These are phyloP conservation scores for Cephus runcator DNA, from an alignment of 2,888 invertebrate genomes.

Conservation along the genomic window DNA sequence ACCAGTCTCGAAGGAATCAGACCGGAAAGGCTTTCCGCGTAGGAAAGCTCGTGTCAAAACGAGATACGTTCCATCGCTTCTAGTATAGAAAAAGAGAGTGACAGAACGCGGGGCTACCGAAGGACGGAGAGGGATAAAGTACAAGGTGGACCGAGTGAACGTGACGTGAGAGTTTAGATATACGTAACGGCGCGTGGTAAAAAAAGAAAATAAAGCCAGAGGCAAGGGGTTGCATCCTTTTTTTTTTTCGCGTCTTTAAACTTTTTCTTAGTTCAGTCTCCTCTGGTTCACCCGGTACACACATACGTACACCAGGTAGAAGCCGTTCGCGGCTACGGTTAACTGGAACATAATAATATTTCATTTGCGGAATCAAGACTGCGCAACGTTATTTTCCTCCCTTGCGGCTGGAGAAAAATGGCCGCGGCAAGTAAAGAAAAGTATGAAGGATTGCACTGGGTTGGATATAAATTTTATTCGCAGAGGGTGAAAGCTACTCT, in stretches of 20 bases:
- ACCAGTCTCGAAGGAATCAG: background rate
- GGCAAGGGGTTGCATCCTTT: background rate
- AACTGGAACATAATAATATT: constrained; percentile 42
- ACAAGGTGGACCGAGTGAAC: background rate
- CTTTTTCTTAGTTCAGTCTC: background rate
- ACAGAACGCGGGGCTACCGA: background rate
- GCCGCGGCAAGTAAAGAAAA: background rate
- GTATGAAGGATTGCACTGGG: background rate
- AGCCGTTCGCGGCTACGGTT: background rate
- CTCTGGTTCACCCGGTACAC: background rate
- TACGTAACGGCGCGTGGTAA: constrained; percentile 25
- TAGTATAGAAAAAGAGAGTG: background rate
- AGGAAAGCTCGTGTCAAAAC: background rate
- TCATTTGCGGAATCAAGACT: constrained; percentile 47
- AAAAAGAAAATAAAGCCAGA: background rate
- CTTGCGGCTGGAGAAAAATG: background rate
- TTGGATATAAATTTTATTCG: background rate
- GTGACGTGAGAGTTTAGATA: background rate
- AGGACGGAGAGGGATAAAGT: background rate
- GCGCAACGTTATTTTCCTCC: background rate
- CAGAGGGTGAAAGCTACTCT: background rate
- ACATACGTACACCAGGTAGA: background rate
- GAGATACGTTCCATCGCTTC: background rate
- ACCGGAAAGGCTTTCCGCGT: background rate
- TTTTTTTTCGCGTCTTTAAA: background rate